Conservation (phyloP, 2,797 vertebrate species). For the Balearica regulorum region DNA sequence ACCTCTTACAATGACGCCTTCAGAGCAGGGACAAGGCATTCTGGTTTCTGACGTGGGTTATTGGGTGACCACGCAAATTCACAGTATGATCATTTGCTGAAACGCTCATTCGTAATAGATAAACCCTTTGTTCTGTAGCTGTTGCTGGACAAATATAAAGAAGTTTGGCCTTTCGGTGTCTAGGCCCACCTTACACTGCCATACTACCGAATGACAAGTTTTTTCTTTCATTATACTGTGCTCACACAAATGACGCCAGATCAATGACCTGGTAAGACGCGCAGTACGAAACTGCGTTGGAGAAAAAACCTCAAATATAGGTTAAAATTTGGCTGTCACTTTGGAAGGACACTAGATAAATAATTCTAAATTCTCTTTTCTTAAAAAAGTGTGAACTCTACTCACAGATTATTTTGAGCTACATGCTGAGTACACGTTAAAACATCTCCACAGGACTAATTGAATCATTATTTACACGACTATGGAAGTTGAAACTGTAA, state of each 20-base stretch:
- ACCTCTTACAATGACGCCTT: not conserved
- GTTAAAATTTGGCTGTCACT: not conserved
- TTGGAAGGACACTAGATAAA: not conserved
- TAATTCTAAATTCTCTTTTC: not conserved
- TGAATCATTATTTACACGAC: not conserved
- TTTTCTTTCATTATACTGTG: not conserved
- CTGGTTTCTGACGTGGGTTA: not conserved
- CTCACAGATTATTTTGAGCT: slow-evolving; percentile 3
- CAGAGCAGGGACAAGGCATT: not conserved
- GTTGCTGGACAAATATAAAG: not conserved
- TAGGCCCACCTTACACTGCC: too few relatives aligned
- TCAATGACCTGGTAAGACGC: not conserved
- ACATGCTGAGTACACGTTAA: not conserved
- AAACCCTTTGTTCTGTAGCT: not conserved
- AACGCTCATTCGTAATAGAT: not conserved
- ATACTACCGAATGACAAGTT: not conserved
- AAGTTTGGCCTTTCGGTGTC: not conserved
- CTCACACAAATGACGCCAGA: not conserved
- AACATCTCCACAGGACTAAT: not conserved
- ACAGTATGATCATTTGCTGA: not conserved
- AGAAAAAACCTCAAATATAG: not conserved
- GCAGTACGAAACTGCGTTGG: not conserved
- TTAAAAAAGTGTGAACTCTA: not conserved
- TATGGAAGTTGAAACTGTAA: not conserved
- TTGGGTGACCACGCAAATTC: not conserved